Evolutionary conservation across 1,140 invertebrate species (phyloP).

Genomic region (Archivesica marissinica): DNA sequence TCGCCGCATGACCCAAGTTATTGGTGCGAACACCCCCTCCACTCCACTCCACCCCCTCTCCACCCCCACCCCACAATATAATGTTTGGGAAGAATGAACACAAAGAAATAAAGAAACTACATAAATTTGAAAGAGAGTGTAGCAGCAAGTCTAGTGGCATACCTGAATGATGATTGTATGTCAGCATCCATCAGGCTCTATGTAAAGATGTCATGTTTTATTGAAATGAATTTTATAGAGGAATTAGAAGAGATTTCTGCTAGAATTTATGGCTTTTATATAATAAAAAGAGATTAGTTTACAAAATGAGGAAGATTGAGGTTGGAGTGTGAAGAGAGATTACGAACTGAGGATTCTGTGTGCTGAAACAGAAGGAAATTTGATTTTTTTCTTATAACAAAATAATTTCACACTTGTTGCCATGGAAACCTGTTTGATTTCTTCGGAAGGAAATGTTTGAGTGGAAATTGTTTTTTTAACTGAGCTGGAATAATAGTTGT

Average conservation of each 20-base stretch:
- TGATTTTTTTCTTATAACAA: constrained; percentile 14
- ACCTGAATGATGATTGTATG: background rate
- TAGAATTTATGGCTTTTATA: constrained; percentile 36
- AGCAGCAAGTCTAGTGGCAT: too few relatives aligned
- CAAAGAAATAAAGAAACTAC: too few relatives aligned
- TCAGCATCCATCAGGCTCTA: constrained; percentile 9
- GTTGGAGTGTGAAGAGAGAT: background rate
- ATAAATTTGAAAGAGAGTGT: too few relatives aligned
- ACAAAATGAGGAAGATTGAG: constrained; percentile 25
- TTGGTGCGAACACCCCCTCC: too few relatives aligned
- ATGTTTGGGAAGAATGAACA: background rate
- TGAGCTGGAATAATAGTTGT: constrained; percentile 20
- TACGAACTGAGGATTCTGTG: constrained; percentile 8
- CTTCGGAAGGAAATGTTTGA: background rate
- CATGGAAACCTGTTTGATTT: constrained; percentile 15
- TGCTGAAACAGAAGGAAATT: constrained; percentile 24
- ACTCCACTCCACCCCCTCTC: too few relatives aligned
- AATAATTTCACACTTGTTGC: constrained; percentile 1
- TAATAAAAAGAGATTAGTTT: constrained; percentile 30
- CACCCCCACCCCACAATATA: too few relatives aligned
- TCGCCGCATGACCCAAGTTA: too few relatives aligned
- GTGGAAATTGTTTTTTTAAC: background rate
- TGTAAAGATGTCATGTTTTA: constrained; percentile 38
- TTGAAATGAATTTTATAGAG: constrained; percentile 40
- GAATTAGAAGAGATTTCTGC: constrained; percentile 21